These are phyloP conservation scores for Mormyrus proboscirostris DNA, from an alignment of 2,797 vertebrate species.

Conservation along the genomic window DNA sequence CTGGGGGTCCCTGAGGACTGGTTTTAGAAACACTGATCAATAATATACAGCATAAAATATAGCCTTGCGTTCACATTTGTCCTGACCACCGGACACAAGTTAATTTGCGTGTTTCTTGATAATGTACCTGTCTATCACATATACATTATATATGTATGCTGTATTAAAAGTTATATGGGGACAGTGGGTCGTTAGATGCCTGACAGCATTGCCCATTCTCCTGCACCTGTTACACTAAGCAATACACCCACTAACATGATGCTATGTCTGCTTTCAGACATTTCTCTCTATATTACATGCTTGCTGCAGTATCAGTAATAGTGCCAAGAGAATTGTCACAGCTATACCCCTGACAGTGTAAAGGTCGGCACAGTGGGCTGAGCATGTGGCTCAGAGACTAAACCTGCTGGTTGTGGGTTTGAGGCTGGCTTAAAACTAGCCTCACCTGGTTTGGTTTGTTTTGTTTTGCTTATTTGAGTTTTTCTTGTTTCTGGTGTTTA, in stretches of 20 bases:
- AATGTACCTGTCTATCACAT: neutral
- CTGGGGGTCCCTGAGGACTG: neutral
- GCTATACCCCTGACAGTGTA: neutral
- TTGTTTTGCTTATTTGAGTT: too few relatives aligned
- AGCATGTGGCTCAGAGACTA: too few relatives aligned
- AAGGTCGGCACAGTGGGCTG: neutral
- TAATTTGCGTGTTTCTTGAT: neutral
- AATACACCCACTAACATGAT: neutral
- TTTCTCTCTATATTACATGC: neutral
- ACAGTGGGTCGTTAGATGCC: neutral
- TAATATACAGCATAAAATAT: neutral
- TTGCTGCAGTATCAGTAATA: neutral
- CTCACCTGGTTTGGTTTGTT: too few relatives aligned
- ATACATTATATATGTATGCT: neutral
- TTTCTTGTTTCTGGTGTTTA: too few relatives aligned
- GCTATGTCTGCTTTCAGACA: neutral
- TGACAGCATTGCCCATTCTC: neutral
- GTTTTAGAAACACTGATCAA: neutral
- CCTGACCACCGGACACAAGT: neutral
- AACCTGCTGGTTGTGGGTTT: too few relatives aligned
- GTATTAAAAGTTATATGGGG: neutral
- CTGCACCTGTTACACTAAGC: neutral
- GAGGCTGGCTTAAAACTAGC: too few relatives aligned
- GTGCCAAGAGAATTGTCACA: neutral
- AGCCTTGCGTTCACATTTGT: neutral